A percentile compares a stretch with the other conserved stretches of the same genome.
Conservation (phyloP, 2,888 invertebrate species). For the Autographa gamma region DNA sequence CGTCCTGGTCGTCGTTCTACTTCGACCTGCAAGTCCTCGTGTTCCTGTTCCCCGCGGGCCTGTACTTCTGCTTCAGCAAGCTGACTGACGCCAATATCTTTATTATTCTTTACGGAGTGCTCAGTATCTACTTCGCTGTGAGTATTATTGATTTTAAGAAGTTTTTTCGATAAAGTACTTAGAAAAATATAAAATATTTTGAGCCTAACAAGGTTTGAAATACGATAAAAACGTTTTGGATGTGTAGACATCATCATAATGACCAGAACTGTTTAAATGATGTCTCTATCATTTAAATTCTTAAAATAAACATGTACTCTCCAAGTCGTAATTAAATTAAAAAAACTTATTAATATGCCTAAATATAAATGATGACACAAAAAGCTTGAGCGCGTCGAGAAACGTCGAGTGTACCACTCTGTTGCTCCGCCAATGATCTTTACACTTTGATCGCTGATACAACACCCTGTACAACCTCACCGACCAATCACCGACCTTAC, state of each 20-base stretch:
- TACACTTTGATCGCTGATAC: slow-evolving; percentile 91
- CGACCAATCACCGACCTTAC: slow-evolving; percentile 27
- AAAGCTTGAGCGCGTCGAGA: slow-evolving; percentile 81
- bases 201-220: too few species aligned
- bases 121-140: slow-evolving; percentile 99
- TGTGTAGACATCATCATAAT: too few species aligned
- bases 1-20: slow-evolving; percentile 99
- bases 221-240: too few species aligned
- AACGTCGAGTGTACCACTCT: slow-evolving; percentile 75
- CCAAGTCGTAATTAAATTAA: too few species aligned
- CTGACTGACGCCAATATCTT: slow-evolving; percentile 99
- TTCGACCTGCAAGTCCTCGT: slow-evolving; percentile 98
- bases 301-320: too few species aligned
- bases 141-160: slow-evolving; percentile 72
- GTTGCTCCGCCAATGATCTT: slow-evolving; percentile 85
- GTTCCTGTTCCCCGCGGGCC: slow-evolving; percentile 98
- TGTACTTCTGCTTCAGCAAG: slow-evolving; percentile 98
- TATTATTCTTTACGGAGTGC: slow-evolving; percentile 98
- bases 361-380: slow-evolving; percentile 74
- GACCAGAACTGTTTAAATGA: too few species aligned
- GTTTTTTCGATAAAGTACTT: too few species aligned
- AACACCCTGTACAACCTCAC: slow-evolving; percentile 7
- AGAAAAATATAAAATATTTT: too few species aligned
- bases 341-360: too few species aligned
- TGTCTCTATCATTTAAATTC: too few species aligned